Base-by-base conservation (phyloP, 2,888 invertebrate genomes). In the Acleris sparsana region DNA sequence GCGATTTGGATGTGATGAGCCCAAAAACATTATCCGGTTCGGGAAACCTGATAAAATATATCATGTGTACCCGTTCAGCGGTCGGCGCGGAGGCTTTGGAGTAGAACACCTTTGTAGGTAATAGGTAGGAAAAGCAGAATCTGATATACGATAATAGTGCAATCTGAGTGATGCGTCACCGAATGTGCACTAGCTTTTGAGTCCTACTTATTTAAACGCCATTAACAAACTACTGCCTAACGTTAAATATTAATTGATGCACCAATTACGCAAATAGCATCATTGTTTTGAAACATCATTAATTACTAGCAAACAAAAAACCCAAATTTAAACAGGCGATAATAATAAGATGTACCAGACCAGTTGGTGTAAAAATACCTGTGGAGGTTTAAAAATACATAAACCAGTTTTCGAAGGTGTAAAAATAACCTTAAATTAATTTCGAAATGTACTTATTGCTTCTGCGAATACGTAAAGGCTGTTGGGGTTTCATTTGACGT, bases 281-380 rank as follows among this genome's bases (percentile, higher is more conserved):
- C 13, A 43, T 7, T 55, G 39, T 55, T 55, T 55, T 20, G 39
- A 39, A 55, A 55, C 43, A 43, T n/a, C 7, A 44, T n/a, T 46
- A n/a, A 46, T 46, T n/a, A 46, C n/a, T 39, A 55, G 5, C 16
- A n/a, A 6, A 43, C 6, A 55, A n/a, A 55, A 16, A 43, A 13
- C 55, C 39, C 18, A 13, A 39, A 39, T 4, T 33, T 39, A 18
- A 22, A 20, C 39, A 13, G 3, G 6, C 20, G 22, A 7, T 16
- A 20, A 43, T 39, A 43, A 16, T 13, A 16, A 6, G 51, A 43
- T 4, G 55, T 33, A 33, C 18, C 11, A 13, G 39, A 7, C 43
- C 7, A 20, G 13, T 55, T 3, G 3, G 7, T 43, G 18, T 20
- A 5, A 55, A 55, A 39, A 55, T 55, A 55, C 33, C 39, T 13